Percentiles rank a stretch among this genome's conserved stretches.
Conservation (phyloP, 2,113 vertebrate species). For the Chionis minor region DNA sequence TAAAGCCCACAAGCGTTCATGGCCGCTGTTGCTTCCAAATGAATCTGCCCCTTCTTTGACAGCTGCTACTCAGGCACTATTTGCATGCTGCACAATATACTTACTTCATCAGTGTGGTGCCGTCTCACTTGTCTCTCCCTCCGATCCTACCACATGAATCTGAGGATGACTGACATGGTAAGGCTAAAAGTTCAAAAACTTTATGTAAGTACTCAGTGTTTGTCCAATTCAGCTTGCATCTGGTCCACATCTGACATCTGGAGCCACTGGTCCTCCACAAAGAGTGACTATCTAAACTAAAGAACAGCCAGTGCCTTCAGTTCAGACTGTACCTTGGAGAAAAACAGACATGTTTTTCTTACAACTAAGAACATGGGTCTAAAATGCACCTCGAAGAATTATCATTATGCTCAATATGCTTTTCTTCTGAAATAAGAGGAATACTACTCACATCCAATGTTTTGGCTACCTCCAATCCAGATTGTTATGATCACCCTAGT, state of each 20-base stretch:
- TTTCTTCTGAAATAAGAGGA: not conserved
- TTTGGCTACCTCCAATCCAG: not conserved
- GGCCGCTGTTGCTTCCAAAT: not conserved
- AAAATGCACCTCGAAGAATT: not conserved
- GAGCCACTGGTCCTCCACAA: not conserved
- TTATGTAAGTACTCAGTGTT: not conserved
- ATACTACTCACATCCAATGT: not conserved
- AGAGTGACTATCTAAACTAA: not conserved
- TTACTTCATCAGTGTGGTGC: not conserved
- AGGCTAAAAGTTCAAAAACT: not conserved
- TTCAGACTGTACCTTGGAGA: not conserved
- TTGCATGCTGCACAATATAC: not conserved
- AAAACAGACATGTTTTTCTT: not conserved
- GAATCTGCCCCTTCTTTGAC: not conserved
- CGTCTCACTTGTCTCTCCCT: not conserved
- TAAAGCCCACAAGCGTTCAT: fast-evolving
- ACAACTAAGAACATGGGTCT: not conserved
- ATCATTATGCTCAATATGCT: not conserved
- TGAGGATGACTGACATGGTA: not conserved
- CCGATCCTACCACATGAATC: not conserved
- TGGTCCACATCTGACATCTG: not conserved
- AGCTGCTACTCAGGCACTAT: not conserved
- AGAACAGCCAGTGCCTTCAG: not conserved
- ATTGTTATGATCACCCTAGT: not conserved
- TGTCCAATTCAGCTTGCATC: not conserved